Base-by-base conservation (phyloP, 2,888 invertebrate genomes). In the Ditula angustiorana region DNA sequence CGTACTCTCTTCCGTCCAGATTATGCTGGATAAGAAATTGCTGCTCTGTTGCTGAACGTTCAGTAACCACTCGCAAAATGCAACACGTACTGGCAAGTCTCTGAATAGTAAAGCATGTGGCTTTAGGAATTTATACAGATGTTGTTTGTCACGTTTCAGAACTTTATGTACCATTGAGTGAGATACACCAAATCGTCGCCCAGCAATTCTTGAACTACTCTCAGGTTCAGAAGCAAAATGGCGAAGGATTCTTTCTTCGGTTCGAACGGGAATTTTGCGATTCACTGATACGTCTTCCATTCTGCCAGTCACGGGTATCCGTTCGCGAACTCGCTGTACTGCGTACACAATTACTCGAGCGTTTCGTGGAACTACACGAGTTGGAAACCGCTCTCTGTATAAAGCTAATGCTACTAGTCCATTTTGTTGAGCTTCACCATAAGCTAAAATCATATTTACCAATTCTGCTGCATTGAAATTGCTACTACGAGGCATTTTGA, bases 331-430 rank as follows among this genome's bases (percentile, higher is more conserved):
- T 26, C 47, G 13, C 26, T 47, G 47, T 26, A 47, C 24, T 13
- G 24, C 47, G 26, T 26, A 26, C 2, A 47, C 26, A 24, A 53
- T 53, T 23, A 53, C 53, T 52, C 21, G 21, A 23, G 53, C 8
- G 53, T 53, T n/a, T 53, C 10, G 53, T 23, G 33, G 53, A 35
- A 35, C n/a, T n/a, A 13, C 23, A 35, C 53, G 53, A 53, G 35
- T 53, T 53, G 37, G 55, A 23, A 55, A 55, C 41, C 55, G 24
- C 37, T 55, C 37, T 3, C 55, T 37, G 41, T 55, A 55, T 26
- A 55, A 55, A 26, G 8, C 16, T 13, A 41, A 41, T 26, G 35
- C 37, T 13, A 16, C 35, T 7, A 41, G 37, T 26, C 37, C 37
- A 55, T 26, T 35, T 41, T 55, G 55, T 11, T 21, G 5, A 37